Evolutionary conservation across 1,140 invertebrate species (phyloP), one percentile per base, ranked within the genome.

Genomic region (Ridgeia piscesae): DNA sequence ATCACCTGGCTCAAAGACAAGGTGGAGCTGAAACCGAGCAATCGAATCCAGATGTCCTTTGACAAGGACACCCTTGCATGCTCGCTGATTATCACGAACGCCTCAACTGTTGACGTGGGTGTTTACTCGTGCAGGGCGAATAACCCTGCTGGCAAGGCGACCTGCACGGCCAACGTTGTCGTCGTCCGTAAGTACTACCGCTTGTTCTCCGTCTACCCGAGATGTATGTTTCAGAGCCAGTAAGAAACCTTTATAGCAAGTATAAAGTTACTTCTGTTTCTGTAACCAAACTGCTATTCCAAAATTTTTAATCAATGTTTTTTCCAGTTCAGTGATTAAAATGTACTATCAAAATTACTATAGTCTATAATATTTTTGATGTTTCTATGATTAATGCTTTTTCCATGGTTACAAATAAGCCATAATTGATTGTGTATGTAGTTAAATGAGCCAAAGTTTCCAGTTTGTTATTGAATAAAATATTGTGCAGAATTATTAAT

Each of bases 91-190:
- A 98, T 99, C 93, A 97, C 97, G 0, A 97, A 98, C 93, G 98
- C 98, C 0, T 97, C 96, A 92, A 96, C 98, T 91, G 98, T 99
- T 96, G 99, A 99, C 95, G 97, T 98, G 96, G 99, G 99, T 89
- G 98, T 99, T 11, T 98, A 98, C 93, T 98, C 98, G 34, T 98
- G 98, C 93, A 98, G 98, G 96, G 98, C 98, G n/a, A 98, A 97
- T 1, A 99, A 99, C 95, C 96, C 97, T 92, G 97, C 98, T 92
- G 98, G 98, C 92, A 98, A 98, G 94, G 98, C 99, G 95, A 97
- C 97, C 1, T 93, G 98, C 95, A 98, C 98, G 94, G 98, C 98
- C n/a, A 99, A 99, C 96, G 96, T 99, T 91, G 98, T 99, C 0
- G 98, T 99, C 4, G 91, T 93, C 33, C 92, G 93, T 93, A 90